A percentile compares a stretch with the other conserved stretches of the same genome.
Evolutionary conservation across 2,888 invertebrate species (phyloP).

Genomic region (Mylabris sibirica): DNA sequence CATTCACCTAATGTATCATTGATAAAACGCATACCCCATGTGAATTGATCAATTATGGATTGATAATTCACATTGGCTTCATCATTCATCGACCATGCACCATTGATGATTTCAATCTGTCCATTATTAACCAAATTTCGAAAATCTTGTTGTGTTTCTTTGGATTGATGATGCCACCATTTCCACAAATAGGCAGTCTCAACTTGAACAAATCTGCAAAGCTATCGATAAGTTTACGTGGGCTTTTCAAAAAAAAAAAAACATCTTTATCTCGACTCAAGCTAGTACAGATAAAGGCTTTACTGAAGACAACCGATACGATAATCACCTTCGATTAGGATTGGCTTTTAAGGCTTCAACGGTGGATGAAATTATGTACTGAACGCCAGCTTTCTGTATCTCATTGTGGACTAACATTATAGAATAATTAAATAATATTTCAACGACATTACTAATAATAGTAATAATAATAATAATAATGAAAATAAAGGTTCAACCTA

Average conservation of each 20-base stretch:
- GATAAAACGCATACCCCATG: slow-evolving; percentile 74
- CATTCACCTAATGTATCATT: slow-evolving; percentile 76
- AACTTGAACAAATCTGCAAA: slow-evolving; percentile 82
- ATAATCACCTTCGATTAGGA: slow-evolving; percentile 63
- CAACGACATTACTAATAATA: background rate
- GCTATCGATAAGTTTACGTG: background rate
- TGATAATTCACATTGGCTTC: slow-evolving; percentile 77
- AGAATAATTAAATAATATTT: slow-evolving; percentile 13
- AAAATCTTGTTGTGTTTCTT: slow-evolving; percentile 67
- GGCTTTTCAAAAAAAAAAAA: background rate
- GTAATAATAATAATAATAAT: slow-evolving; percentile 6
- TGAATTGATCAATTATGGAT: slow-evolving; percentile 77
- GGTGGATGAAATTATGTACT: slow-evolving; percentile 78
- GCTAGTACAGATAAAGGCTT: background rate
- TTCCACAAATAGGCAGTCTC: slow-evolving; percentile 83
- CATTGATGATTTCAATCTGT: slow-evolving; percentile 78
- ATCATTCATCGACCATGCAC: slow-evolving; percentile 88
- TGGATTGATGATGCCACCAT: slow-evolving; percentile 80
- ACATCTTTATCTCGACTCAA: background rate
- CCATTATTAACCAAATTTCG: slow-evolving; percentile 74
- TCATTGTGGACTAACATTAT: slow-evolving; percentile 49
- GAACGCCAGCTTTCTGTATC: slow-evolving; percentile 66
- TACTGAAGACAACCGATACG: slow-evolving; percentile 23
- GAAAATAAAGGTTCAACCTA: slow-evolving; percentile 58
- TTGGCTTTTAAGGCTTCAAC: slow-evolving; percentile 67